A percentile compares a stretch with the other conserved stretches of the same genome.
phyloP scores from a whole-genome alignment of 2,113 vertebrate species.

The Hymenochirus boettgeri region DNA sequence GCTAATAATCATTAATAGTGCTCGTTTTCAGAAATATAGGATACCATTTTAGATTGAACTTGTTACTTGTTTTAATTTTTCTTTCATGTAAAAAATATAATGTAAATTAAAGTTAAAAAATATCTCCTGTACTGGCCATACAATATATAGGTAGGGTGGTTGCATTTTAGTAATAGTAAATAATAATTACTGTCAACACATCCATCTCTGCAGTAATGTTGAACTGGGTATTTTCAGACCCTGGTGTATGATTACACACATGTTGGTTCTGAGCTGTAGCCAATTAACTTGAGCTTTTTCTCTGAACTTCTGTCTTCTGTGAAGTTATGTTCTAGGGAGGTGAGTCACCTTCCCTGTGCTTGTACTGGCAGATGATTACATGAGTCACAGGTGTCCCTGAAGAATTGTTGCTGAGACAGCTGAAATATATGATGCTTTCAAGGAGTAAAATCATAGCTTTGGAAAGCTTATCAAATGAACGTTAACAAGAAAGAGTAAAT shows the following conservation, averaged over 20 bases:
- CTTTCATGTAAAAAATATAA: no score
- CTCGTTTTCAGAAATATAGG: no score
- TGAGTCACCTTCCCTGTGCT: constrained; percentile 4
- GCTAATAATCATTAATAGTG: no score
- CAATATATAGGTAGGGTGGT: no score
- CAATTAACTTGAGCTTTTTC: not conserved
- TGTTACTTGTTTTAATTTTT: no score
- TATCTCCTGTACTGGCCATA: no score
- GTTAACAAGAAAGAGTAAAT: not conserved
- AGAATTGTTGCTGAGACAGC: constrained; percentile 1
- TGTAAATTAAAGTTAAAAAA: no score
- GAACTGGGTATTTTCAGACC: not conserved
- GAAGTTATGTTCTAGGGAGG: not conserved
- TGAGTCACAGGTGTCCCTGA: constrained; percentile 5
- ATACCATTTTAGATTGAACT: no score
- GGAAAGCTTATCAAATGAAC: not conserved
- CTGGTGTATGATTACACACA: not conserved
- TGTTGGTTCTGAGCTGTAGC: not conserved
- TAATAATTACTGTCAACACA: no score
- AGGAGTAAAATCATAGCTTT: not conserved
- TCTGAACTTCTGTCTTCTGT: not conserved
- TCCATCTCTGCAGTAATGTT: no score
- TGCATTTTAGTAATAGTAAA: no score
- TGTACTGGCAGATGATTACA: not conserved
- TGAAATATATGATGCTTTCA: not conserved